Base-by-base conservation (phyloP, 2,797 vertebrate species). In the Neosilurus mollespiculum region DNA sequence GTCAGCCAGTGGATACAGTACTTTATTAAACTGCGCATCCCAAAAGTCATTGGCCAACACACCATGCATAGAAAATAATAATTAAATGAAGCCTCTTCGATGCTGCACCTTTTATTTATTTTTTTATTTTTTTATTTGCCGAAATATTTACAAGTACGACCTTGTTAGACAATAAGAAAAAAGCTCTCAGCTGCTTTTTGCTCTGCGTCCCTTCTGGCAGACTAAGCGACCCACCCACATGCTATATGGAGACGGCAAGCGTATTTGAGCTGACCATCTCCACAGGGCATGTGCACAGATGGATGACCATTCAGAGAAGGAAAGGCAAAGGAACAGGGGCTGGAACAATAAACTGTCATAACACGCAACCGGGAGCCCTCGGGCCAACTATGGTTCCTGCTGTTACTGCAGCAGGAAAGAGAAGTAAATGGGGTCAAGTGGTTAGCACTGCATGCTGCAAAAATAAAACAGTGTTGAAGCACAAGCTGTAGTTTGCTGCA, bases 181-280 rank as follows among this genome's bases (percentile, higher is more conserved):
- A 71, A 77, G 53, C 77, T 62, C 70, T 30, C 64, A 80, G 81
- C 70, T 72, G 84, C 64, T 81, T 85, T 85, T 80, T 64, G 65
- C 81, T 53, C 1, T 34, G 54, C 62, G 78, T 87, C 84, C 64
- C 87, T 77, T 81, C 77, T 2, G 80, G 84, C 87, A 88, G 87
- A 83, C 84, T 82, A 81, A 71, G 24, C 80, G 82, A 79, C 83
- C 78, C 82, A 86, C 81, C 86, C 80, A 87, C 81, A 75, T 81
- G 84, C 86, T 85, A 84, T 69, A 79, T 71, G 34, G 84, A 78
- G 80, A 87, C 53, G 80, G 84, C 80, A 83, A 79, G 15, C 89
- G 83, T 91, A 90, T 91, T 92, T 90, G 91, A 91, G 88, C 86
- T 81, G 89, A 91, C 72, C 59, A 90, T 80, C 86, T 88, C 90